Conservation (phyloP, 2,797 vertebrate species). For the Alcedo quadribrachys region DNA sequence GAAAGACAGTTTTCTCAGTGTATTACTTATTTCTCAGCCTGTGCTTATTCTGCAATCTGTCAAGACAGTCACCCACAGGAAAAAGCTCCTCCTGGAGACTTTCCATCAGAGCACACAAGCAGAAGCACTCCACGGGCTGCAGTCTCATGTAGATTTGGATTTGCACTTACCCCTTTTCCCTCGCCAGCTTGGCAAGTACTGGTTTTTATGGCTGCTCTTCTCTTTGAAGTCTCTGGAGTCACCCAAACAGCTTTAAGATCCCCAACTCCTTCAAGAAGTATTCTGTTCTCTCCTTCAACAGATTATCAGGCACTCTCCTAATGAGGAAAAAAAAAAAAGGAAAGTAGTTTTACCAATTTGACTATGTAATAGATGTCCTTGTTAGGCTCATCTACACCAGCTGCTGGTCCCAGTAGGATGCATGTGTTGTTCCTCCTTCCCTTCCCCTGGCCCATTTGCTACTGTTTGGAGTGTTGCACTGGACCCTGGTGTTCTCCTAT, state of each 20-base stretch:
- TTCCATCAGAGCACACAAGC: neutral
- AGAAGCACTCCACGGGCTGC: neutral
- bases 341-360: neutral
- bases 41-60: neutral
- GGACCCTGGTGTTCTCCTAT: accelerated
- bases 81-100: neutral
- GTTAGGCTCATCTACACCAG: neutral
- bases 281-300: neutral
- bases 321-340: neutral
- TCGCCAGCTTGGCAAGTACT: neutral
- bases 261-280: neutral
- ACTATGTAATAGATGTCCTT: neutral
- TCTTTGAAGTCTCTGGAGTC: neutral
- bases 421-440: accelerated
- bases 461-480: neutral
- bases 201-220: neutral
- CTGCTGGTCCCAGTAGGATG: neutral
- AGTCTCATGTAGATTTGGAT: neutral
- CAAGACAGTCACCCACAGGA: neutral
- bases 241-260: neutral
- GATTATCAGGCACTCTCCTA: neutral
- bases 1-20: neutral
- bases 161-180: neutral
- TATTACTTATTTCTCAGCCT: neutral
- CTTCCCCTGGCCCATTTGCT: neutral